Percentiles rank a stretch among this genome's conserved stretches.
Conservation (phyloP, 2,113 vertebrate species). For the Alethe diademata region DNA sequence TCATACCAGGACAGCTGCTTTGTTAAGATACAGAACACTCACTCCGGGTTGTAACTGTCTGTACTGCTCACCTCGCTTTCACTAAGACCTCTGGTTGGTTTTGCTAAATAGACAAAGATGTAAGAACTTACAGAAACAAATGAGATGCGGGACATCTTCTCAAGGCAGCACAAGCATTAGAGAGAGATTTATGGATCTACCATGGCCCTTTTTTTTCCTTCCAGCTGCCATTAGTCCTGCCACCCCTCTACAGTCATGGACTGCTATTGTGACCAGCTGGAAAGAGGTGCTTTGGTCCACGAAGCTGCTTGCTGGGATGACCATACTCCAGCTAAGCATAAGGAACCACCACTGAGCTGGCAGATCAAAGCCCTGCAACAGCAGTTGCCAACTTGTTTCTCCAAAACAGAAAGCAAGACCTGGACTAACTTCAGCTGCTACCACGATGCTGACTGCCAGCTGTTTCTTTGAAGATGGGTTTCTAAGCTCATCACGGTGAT, state of each 20-base stretch:
- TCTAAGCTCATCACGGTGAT: not conserved
- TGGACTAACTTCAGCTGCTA: not conserved
- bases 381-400: not conserved
- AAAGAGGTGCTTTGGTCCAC: not conserved
- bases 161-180: not conserved
- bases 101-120: not conserved
- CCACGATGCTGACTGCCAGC: not conserved
- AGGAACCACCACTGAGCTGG: not conserved
- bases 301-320: not conserved
- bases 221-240: not conserved
- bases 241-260: not conserved
- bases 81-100: not conserved
- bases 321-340: rapidly evolving
- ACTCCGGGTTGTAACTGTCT: not conserved
- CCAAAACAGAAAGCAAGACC: not conserved
- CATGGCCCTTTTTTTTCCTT: not conserved
- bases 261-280: not conserved
- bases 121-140: not conserved
- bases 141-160: not conserved
- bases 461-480: not conserved
- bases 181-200: not conserved
- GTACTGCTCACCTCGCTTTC: not conserved
- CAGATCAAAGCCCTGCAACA: not conserved
- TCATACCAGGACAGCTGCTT: not conserved
- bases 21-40: not conserved